A percentile compares a stretch with the other conserved stretches of the same genome.
Conservation (phyloP, 2,888 invertebrate genomes). For the Dicycla oo region DNA sequence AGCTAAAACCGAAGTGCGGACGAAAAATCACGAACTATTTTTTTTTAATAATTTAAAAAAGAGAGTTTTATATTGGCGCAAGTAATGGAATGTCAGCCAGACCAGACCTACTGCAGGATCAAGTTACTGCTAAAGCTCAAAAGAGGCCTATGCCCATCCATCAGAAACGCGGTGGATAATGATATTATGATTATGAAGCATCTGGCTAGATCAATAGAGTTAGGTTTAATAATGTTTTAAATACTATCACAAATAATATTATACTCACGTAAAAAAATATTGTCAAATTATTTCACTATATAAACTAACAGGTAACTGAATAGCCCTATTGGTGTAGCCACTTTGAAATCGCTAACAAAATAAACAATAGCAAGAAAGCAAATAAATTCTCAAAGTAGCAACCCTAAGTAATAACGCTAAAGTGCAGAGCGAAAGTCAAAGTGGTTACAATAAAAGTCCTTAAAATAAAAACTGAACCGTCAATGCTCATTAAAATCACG, state of each 20-base stretch:
- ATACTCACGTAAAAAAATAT: background rate
- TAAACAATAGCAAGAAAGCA: slow-evolving; percentile 3
- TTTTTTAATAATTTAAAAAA: too few species aligned
- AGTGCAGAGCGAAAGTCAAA: slow-evolving; percentile 55
- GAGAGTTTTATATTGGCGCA: too few species aligned
- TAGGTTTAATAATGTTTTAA: too few species aligned
- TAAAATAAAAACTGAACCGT: slow-evolving; percentile 65
- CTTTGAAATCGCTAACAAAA: background rate
- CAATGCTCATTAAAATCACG: slow-evolving; percentile 76
- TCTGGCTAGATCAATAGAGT: too few species aligned
- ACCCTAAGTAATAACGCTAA: slow-evolving; percentile 54
- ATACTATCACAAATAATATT: too few species aligned
- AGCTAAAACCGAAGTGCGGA: too few species aligned
- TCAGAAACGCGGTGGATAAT: background rate
- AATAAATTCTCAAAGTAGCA: slow-evolving; percentile 24
- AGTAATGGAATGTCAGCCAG: too few species aligned
- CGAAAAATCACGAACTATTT: too few species aligned
- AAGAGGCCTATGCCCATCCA: background rate
- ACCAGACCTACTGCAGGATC: too few species aligned
- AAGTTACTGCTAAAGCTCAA: background rate
- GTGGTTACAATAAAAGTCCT: slow-evolving; percentile 59
- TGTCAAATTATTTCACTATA: background rate
- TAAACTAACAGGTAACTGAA: background rate
- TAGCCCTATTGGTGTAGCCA: background rate
- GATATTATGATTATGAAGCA: too few species aligned